Base-by-base conservation (phyloP, 2,888 invertebrate species). In the Eurytoma adleriae region DNA sequence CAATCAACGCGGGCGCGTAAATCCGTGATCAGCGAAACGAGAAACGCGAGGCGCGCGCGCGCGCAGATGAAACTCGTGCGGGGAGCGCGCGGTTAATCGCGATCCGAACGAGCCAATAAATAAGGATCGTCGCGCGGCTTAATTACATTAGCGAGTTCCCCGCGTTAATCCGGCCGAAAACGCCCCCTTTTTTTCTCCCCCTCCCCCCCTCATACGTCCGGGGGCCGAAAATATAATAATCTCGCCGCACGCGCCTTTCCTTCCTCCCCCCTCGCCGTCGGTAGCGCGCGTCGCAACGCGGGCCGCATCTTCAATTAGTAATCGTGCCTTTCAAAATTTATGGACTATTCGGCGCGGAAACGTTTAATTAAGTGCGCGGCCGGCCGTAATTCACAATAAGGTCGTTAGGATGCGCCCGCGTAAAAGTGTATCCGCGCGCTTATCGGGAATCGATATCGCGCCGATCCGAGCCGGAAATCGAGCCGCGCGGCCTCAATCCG, bases 241-340 rank as follows among this genome's bases (percentile, higher is more conserved):
- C 71, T 71, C 52, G 40, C 20, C 64, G 18, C 40, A 52, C 14
- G 24, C 52, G 61, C 62, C 64, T 71, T 77, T 80, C 77, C 77
- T 81, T 78, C 74, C 78, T 59, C 24, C 56, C 61, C 27, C 54
- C 10, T n/a, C 54, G 54, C 7, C 24, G 61, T 50, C 70, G 59
- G 68, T 73, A 73, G 57, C 24, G 69, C 64, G 10, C 18, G 77
- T 30, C 69, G 73, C 73, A 78, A 77, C 64, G 64, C 54, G 4
- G 14, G 69, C 30, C 64, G 73, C 73, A 80, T 80, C 80, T 78
- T 77, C 70, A 72, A 80, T 78, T 77, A 78, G 66, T 80, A 78
- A 80, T 80, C 62, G 66, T 16, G 30, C 30, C 61, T 72, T 77
- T 74, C 81, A 64, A 81, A 78, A 81, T 81, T 81, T 81, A 81